Conservation (phyloP, 2,797 vertebrate species). For the Salarias fasciatus region DNA sequence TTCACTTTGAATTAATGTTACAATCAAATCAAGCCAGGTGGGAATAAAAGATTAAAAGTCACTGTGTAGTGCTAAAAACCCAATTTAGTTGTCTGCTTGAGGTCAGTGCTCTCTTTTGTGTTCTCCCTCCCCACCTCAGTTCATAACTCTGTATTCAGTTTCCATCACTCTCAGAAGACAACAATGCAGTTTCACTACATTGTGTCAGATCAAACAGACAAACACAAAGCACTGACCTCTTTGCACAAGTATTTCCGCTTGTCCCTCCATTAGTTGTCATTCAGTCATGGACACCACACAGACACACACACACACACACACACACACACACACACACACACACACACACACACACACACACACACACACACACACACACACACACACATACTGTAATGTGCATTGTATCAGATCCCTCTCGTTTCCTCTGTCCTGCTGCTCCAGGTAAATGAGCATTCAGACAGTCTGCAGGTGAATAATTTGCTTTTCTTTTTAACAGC, state of each 20-base stretch:
- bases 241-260: conserved; percentile 68
- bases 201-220: conserved; percentile 69
- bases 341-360: no score
- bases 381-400: conserved; percentile 9
- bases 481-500: conserved; percentile 70
- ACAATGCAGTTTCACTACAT: conserved; percentile 64
- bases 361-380: background rate
- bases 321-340: no score
- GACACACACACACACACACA: conserved; percentile 15
- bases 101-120: conserved; percentile 45
- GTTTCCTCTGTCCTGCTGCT: conserved; percentile 19
- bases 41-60: background rate
- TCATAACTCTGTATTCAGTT: conserved; percentile 62
- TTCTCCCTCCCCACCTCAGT: conserved; percentile 35
- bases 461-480: conserved; percentile 20
- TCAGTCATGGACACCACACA: conserved; percentile 52
- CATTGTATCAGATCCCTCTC: conserved; percentile 20
- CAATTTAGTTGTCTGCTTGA: conserved; percentile 8
- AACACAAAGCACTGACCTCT: conserved; percentile 72
- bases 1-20: conserved; percentile 5
- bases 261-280: conserved; percentile 51
- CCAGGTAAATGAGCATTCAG: conserved; percentile 19
- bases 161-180: conserved; percentile 56
- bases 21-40: background rate
- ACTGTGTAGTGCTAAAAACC: background rate